Base-by-base conservation (phyloP, 2,113 vertebrate species). In the Eurystomus gularis region DNA sequence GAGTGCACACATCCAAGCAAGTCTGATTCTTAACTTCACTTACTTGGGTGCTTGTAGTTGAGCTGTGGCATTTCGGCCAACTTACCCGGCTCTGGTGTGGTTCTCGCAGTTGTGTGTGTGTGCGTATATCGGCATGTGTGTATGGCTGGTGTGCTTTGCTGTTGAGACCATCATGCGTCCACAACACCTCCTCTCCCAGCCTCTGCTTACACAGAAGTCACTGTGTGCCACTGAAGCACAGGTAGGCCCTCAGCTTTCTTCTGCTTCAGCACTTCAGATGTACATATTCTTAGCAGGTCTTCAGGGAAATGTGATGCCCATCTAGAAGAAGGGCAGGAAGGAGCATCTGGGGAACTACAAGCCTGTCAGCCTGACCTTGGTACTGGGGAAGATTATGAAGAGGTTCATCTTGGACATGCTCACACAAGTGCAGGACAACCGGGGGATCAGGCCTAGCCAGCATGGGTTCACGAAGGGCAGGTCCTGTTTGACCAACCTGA, bases 101-200 rank as follows among this genome's bases (percentile, higher is more conserved):
- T 26, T 40, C 55, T 64, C 31, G 19, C 8, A 75, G 2, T 9
- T 72, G 6, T 7, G 12, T 19, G 28, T 20, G 8, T 44, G 26
- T 49, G 10, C 0, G 0, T 1, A 0, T 24, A 11, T 17, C n/a
- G 7, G 42, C 0, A 0, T 7, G 25, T 6, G 25, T 39, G 68
- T 28, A 24, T 37, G 0, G 0, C 29, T 64, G 55, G 13, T 35
- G 37, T 44, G 33, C 39, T 69, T 62, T 39, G 26, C 2, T 58
- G 17, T 15, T 51, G 19, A 52, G 25, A 26, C 35, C 37, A 20
- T 35, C 3, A 1, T 7, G n/a, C 1, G 3, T 23, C 58, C 51
- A 21, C 39, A 49, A 3, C 26, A 39, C 3, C 7, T 12, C 18
- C 9, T 4, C 2, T 23, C 24, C 8, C 35, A 79, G 46, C 29